Evolutionary conservation across 2,797 vertebrate genomes (phyloP).

Genomic region (Anguilla anguilla): DNA sequence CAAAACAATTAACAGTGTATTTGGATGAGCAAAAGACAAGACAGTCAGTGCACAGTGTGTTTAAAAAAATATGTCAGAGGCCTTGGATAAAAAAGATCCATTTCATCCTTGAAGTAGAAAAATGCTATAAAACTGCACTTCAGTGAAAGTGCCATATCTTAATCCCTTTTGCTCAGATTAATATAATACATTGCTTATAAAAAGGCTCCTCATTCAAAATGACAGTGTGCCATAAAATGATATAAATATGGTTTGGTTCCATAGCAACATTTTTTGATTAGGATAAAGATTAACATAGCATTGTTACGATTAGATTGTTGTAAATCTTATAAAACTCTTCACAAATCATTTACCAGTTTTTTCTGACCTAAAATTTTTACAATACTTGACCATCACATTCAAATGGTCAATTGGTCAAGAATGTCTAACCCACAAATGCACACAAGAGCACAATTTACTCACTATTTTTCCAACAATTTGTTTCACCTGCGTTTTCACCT

Average conservation of each 20-base stretch:
- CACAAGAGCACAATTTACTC: not conserved
- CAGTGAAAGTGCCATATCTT: not conserved
- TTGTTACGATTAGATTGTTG: not conserved
- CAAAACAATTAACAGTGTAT: not conserved
- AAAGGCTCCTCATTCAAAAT: not conserved
- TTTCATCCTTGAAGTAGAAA: not conserved
- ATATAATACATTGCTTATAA: not conserved
- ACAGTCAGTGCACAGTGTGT: not conserved
- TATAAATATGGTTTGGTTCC: not conserved
- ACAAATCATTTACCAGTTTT: not conserved
- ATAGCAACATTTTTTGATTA: not conserved
- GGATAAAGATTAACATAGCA: not conserved
- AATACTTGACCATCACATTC: not conserved
- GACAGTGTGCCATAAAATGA: not conserved
- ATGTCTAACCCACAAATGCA: no score
- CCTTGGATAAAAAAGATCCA: slow-evolving; percentile 12
- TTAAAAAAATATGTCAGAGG: not conserved
- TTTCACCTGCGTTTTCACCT: not conserved
- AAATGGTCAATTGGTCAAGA: not conserved
- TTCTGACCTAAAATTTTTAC: not conserved
- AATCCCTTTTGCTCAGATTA: not conserved
- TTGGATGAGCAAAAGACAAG: slow-evolving; percentile 1
- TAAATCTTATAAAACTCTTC: not conserved
- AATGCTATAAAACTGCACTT: not conserved
- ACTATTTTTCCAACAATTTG: not conserved